Evolutionary conservation across 2,797 vertebrate genomes (phyloP), one percentile per base, ranked within the genome.

Genomic region (Girardinus metallicus): DNA sequence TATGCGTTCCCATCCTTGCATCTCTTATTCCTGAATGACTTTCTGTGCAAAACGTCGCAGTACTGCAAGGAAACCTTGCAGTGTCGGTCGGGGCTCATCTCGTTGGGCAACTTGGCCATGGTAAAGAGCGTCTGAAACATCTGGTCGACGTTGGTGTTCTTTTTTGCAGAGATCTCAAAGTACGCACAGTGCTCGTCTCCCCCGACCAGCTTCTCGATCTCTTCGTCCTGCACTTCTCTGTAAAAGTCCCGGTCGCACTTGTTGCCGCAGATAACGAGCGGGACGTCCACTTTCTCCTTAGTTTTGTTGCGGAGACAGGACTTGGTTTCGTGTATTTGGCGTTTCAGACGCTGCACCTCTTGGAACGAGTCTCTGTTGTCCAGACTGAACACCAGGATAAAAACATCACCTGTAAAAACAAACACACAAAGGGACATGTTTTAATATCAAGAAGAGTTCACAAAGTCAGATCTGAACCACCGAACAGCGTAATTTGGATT

Each of bases 31-130:
- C 96, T 95, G 90, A 98, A 92, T 0, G 96, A 96, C 86, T 99
- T 99, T 87, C 97, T 96, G 87, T 97, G 97, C 73, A 99, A 94
- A n/a, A 97, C 93, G 84, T 99, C 97, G n/a, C 97, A 96, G 92
- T 97, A 96, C 90, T 98, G 98, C 76, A 97, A 91, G 0, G 98
- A 97, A 1, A 99, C 97, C 70, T 98, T 98, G 88, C 97, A 97
- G 94, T 99, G 99, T 5, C 97, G 94, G 88, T 98, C 97, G 0
- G 98, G 99, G 90, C 98, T 99, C 99, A 99, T 99, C 86, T 99
- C 99, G 62, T 96, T 95, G 0, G 99, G 99, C 88, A 99, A 92
- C 85, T 98, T 98, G 88, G 98, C 98, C 96, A 99, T 96, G 83
- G 96, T 93, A 9, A 99, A 99, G 73, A 99, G 97, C 0, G 96